These are phyloP conservation scores for Aleiodes leptofemur DNA, from an alignment of 2,888 invertebrate species.

Conservation along the genomic window DNA sequence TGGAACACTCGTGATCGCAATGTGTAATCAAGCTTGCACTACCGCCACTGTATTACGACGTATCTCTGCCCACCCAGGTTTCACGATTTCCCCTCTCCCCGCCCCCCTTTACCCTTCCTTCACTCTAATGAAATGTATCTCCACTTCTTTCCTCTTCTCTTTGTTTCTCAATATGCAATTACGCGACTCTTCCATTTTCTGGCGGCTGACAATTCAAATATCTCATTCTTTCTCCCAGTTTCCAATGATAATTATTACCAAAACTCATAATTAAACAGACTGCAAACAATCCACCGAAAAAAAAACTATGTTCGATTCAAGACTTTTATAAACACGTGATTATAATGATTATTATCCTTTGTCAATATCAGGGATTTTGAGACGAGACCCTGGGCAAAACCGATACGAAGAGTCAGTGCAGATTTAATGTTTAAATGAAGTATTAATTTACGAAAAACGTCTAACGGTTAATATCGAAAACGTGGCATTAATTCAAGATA, in stretches of 20 bases:
- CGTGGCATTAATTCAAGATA: too few species aligned
- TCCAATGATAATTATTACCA: not conserved
- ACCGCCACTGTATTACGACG: slow-evolving; percentile 35
- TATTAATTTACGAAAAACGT: not conserved
- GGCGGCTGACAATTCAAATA: not conserved
- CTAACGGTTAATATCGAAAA: too few species aligned
- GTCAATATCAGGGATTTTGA: too few species aligned
- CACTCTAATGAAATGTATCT: slow-evolving; percentile 3
- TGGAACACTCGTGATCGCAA: slow-evolving; percentile 73
- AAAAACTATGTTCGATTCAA: too few species aligned
- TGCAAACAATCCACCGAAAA: slow-evolving; percentile 4
- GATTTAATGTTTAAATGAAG: too few species aligned
- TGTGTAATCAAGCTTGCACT: slow-evolving; percentile 71
- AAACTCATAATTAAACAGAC: not conserved
- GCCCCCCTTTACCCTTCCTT: not conserved
- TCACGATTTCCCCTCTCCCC: not conserved
- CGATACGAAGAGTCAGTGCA: too few species aligned
- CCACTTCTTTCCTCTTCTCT: slow-evolving; percentile 8
- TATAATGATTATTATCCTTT: too few species aligned
- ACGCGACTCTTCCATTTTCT: not conserved
- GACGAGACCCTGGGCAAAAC: too few species aligned
- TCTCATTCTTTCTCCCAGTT: not conserved
- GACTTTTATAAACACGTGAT: too few species aligned
- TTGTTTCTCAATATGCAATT: not conserved
- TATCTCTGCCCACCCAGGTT: slow-evolving; percentile 24